Conservation (phyloP, 2,113 vertebrate genomes). For the Limanda limanda region DNA sequence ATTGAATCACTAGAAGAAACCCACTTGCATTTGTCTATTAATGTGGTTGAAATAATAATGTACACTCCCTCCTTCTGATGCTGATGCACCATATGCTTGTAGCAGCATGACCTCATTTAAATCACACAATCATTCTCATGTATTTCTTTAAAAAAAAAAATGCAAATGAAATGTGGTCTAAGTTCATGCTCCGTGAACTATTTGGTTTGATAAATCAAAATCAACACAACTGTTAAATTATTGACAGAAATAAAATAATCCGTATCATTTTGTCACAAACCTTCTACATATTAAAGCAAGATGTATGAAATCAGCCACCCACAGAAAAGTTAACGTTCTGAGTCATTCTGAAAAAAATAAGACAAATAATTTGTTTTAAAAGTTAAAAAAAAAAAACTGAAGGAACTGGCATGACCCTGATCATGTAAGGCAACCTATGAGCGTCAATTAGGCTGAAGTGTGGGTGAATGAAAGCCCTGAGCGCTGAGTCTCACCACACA, state of each 20-base stretch:
- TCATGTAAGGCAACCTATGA: constrained; percentile 47
- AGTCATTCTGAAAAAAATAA: not conserved
- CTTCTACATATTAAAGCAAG: constrained; percentile 1
- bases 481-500: constrained; percentile 58
- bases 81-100: constrained; percentile 51
- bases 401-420: constrained; percentile 47
- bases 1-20: not conserved
- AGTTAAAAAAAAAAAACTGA: constrained; percentile 1
- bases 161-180: not conserved
- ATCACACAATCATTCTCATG: not conserved
- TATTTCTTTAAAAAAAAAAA: constrained; percentile 25
- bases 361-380: constrained; percentile 1
- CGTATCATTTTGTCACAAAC: not conserved
- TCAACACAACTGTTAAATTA: not conserved
- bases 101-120: constrained; percentile 52
- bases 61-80: constrained; percentile 28
- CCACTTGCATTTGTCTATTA: constrained; percentile 31
- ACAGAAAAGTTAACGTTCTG: not conserved
- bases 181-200: not conserved
- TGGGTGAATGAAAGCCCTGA: constrained; percentile 70
- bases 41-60: constrained; percentile 56
- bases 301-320: not conserved
- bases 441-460: constrained; percentile 59
- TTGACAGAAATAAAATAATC: not conserved
- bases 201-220: not conserved